These are phyloP conservation scores for Dasyurus viverrinus DNA, from an alignment of 2,113 vertebrate species.

Conservation along the genomic window DNA sequence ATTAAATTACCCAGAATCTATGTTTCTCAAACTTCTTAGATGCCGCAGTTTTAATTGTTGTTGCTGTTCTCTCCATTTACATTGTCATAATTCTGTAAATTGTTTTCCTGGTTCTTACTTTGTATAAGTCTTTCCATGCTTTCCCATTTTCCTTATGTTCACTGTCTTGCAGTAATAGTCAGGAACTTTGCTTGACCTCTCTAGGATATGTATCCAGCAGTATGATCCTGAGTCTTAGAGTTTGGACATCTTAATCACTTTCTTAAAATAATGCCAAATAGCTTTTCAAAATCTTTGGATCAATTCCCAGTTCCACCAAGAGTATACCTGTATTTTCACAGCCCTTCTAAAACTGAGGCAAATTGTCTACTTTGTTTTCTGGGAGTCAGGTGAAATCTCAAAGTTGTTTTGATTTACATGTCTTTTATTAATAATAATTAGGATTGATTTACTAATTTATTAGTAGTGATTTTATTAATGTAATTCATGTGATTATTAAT, in stretches of 20 bases:
- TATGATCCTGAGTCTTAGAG: background rate
- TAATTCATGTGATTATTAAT: background rate
- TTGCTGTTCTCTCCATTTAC: background rate
- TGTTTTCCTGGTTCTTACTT: background rate
- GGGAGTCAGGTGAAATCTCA: background rate
- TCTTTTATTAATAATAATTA: background rate
- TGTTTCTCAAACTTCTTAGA: background rate
- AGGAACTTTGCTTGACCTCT: background rate
- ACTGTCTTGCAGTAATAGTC: background rate
- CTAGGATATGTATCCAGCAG: background rate
- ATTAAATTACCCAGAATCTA: background rate
- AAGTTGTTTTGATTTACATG: background rate
- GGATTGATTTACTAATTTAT: background rate
- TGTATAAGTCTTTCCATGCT: background rate
- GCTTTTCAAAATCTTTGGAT: background rate
- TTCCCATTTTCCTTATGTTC: background rate
- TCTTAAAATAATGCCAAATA: background rate
- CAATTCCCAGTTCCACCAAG: background rate
- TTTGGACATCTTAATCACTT: background rate
- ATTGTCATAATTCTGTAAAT: background rate
- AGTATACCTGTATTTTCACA: background rate
- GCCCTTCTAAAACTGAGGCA: background rate
- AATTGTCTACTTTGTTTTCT: background rate
- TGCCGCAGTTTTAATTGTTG: background rate
- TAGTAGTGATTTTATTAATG: background rate